Conservation (phyloP, 2,797 vertebrate genomes). For the Choloepus didactylus region DNA sequence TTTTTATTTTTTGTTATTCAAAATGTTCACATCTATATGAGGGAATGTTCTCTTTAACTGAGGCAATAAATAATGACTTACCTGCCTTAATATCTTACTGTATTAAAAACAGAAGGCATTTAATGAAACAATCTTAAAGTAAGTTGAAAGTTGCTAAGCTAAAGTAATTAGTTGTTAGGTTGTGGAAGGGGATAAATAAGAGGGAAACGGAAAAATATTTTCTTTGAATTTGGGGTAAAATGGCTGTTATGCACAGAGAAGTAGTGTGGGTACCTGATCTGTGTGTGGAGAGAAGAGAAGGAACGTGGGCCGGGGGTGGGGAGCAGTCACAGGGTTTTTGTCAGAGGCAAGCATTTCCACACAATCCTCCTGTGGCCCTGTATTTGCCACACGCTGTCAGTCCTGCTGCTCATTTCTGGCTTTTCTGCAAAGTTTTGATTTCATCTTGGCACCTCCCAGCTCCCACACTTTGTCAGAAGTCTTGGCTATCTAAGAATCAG, state of each 20-base stretch:
- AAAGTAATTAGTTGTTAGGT: not conserved
- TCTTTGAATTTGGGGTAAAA: not conserved
- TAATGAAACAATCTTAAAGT: not conserved
- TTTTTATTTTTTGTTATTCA: not conserved
- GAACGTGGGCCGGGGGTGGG: too few species aligned
- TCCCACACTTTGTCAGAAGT: not conserved
- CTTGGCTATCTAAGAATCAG: constrained; percentile 12
- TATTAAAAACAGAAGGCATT: not conserved
- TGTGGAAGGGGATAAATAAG: not conserved
- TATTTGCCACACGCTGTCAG: not conserved
- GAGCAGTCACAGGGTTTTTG: not conserved
- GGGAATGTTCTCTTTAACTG: constrained; percentile 22
- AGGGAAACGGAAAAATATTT: not conserved
- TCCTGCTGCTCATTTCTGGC: not conserved
- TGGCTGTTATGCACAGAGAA: constrained; percentile 1
- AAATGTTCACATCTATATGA: not conserved
- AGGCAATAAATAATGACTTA: not conserved
- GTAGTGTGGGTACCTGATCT: not conserved
- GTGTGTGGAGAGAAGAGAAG: not conserved
- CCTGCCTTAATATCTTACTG: not conserved
- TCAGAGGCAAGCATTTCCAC: not conserved
- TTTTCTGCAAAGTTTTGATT: not conserved
- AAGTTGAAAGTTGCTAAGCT: constrained; percentile 39
- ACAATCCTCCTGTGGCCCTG: fast-evolving
- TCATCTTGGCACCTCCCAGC: not conserved